These are phyloP conservation scores for Argya squamiceps DNA, from an alignment of 2,797 vertebrate species.

Conservation along the genomic window DNA sequence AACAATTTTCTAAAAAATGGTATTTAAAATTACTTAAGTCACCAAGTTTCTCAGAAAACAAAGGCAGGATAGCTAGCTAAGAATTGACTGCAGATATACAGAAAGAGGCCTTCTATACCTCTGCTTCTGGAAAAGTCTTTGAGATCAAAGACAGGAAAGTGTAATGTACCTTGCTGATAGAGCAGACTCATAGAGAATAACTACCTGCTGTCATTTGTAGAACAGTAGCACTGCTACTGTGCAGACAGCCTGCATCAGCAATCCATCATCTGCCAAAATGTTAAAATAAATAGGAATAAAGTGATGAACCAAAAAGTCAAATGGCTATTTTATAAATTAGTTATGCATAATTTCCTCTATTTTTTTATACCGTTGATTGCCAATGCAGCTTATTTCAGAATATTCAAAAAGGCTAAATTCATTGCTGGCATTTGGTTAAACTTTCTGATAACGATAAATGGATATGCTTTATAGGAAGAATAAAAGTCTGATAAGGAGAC, in stretches of 20 bases:
- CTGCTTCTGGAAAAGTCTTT: not conserved
- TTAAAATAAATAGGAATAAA: not conserved
- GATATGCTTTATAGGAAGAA: conserved; percentile 8
- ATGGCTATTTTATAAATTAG: conserved; percentile 39
- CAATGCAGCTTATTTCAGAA: conserved; percentile 2
- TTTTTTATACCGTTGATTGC: conserved; percentile 18
- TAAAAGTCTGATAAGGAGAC: not conserved
- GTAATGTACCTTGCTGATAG: not conserved
- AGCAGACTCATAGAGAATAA: not conserved
- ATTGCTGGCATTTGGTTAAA: not conserved
- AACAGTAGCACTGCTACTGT: not conserved
- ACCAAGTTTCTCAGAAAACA: not conserved
- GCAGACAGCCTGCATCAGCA: not conserved
- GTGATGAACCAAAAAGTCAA: conserved; percentile 7
- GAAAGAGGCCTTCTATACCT: not conserved
- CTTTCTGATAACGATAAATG: conserved; percentile 21
- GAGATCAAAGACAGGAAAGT: not conserved
- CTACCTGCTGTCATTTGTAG: not conserved
- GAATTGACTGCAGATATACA: not conserved
- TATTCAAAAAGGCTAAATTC: not conserved
- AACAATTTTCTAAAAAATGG: not conserved
- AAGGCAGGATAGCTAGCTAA: not conserved
- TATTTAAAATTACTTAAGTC: not conserved
- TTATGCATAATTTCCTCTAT: conserved; percentile 35
- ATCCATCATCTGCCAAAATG: not conserved